A percentile compares a stretch with the other conserved stretches of the same genome.
Conservation (phyloP, 1,140 invertebrate genomes). For the Cherax destructor region DNA sequence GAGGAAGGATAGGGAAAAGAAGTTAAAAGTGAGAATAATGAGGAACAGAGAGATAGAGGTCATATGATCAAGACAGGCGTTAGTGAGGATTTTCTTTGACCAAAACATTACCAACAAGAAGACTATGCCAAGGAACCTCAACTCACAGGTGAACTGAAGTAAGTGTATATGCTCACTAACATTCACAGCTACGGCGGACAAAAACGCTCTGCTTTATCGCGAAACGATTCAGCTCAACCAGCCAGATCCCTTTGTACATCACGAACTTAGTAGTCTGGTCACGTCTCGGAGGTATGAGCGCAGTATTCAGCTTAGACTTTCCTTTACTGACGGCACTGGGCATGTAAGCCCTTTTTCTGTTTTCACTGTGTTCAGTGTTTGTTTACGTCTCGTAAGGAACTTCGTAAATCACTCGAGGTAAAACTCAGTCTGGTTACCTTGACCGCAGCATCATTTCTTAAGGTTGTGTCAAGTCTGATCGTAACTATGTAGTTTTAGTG, state of each 20-base stretch:
- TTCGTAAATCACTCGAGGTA: conserved; percentile 6
- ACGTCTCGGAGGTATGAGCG: conserved; percentile 1
- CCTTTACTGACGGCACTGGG: conserved; percentile 5
- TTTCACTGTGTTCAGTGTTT: conserved; percentile 1
- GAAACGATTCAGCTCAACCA: conserved; percentile 42
- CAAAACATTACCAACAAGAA: not conserved
- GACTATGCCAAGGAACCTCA: not conserved
- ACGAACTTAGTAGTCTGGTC: conserved; percentile 1
- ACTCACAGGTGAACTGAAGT: not conserved
- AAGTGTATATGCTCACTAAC: no score
- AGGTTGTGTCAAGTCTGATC: no score
- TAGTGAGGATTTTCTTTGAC: no score
- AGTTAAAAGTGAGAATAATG: not conserved
- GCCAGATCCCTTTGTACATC: conserved; percentile 18
- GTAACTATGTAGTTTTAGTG: not conserved
- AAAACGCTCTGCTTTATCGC: not conserved
- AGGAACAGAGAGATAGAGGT: not conserved
- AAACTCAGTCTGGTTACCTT: not conserved
- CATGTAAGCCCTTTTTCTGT: not conserved
- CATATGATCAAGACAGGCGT: no score
- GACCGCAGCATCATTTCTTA: not conserved
- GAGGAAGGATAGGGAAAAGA: not conserved
- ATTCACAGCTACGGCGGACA: not conserved
- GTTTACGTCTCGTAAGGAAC: not conserved
- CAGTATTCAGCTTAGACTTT: not conserved